Conservation (phyloP, 2,797 vertebrate genomes). For the Acropternis orthonyx region DNA sequence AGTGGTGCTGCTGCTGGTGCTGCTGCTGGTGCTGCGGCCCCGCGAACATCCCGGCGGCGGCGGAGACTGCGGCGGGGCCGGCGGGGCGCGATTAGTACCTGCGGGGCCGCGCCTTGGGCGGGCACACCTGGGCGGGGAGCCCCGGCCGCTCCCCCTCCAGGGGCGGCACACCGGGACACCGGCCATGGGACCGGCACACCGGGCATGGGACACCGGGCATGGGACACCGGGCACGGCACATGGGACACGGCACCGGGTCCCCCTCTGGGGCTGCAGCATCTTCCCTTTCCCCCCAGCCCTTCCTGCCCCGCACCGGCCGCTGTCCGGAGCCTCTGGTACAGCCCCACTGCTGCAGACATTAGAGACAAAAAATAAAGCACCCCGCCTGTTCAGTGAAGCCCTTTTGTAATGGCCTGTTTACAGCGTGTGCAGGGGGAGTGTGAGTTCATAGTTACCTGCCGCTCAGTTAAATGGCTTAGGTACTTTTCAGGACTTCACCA, state of each 20-base stretch:
- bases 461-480: not conserved
- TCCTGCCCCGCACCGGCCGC: not conserved
- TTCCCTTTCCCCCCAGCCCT: not conserved
- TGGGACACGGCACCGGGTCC: not conserved
- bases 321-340: not conserved
- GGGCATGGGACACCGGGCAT: not conserved
- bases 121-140: not conserved
- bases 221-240: not conserved
- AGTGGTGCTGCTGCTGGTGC: not conserved
- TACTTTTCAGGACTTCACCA: not conserved
- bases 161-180: not conserved
- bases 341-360: not conserved
- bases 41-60: constrained; percentile 52
- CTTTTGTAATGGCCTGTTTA: not conserved
- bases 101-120: not conserved
- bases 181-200: not conserved
- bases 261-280: not conserved
- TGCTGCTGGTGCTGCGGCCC: constrained; percentile 42
- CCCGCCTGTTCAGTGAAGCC: not conserved
- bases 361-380: not conserved
- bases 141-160: not conserved
- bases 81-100: not conserved
- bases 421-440: rapidly evolving
- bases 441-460: rapidly evolving
- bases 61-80: not conserved